A percentile compares a stretch with the other conserved stretches of the same genome.
Evolutionary conservation across 2,113 vertebrate species (phyloP).

Genomic region (Trochalopteron elliotii): DNA sequence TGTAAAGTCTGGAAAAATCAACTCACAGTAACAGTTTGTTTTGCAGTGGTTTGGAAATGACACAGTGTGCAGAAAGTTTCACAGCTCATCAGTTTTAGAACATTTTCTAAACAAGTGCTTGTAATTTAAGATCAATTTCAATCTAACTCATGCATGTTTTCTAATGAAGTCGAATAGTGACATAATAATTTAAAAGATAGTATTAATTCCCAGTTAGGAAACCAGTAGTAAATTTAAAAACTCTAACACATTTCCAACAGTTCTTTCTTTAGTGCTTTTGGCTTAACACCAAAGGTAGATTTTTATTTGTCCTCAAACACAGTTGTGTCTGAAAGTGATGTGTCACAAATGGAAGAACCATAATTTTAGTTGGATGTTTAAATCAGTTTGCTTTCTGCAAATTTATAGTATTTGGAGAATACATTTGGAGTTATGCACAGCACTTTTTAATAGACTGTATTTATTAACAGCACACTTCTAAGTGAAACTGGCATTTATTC

Average conservation of each 20-base stretch:
- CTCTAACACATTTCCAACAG: not conserved
- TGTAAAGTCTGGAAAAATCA: constrained; percentile 5
- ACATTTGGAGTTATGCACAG: not conserved
- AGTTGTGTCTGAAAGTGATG: not conserved
- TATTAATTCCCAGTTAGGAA: constrained; percentile 40
- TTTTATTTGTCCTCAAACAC: not conserved
- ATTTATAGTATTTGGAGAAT: not conserved
- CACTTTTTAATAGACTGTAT: not conserved
- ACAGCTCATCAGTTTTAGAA: constrained; percentile 27
- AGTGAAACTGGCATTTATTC: not conserved
- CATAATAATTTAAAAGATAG: constrained; percentile 19
- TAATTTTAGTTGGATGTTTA: not conserved
- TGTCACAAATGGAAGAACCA: not conserved
- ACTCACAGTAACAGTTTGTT: not conserved
- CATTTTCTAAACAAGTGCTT: constrained; percentile 52
- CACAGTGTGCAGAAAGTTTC: not conserved
- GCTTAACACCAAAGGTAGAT: not conserved
- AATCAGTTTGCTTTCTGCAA: not conserved
- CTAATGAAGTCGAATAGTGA: constrained; percentile 53
- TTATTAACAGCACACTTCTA: not conserved
- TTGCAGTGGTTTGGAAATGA: constrained; percentile 26
- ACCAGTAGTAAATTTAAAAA: constrained; percentile 1
- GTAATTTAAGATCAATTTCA: constrained; percentile 51
- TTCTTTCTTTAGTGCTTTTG: not conserved
- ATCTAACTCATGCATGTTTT: constrained; percentile 45